These are phyloP conservation scores for Myodes glareolus DNA, from an alignment of 2,113 vertebrate genomes.

Conservation along the genomic window DNA sequence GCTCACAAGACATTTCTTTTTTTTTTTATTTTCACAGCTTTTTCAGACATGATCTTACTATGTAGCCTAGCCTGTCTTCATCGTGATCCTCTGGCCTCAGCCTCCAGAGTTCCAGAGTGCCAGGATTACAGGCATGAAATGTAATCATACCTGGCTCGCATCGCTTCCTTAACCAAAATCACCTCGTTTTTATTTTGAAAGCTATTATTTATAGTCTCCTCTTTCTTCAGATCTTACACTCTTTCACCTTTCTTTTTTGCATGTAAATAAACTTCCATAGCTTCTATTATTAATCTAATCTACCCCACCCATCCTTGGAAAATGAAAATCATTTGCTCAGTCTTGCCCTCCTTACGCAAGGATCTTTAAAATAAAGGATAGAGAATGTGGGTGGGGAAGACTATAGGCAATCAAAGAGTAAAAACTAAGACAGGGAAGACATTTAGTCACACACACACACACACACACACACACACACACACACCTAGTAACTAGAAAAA, in stretches of 20 bases:
- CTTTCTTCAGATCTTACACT: not conserved
- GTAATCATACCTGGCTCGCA: not conserved
- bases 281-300: not conserved
- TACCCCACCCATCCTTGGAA: not conserved
- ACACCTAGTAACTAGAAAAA: not conserved
- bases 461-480: no score
- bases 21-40: not conserved
- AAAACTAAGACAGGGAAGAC: not conserved
- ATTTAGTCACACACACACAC: not conserved
- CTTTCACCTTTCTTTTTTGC: not conserved
- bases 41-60: not conserved
- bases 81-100: not conserved
- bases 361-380: not conserved
- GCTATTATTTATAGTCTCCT: not conserved
- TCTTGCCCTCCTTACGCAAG: slow-evolving; percentile 18
- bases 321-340: slow-evolving; percentile 39
- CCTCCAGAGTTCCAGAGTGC: not conserved
- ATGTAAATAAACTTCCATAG: slow-evolving; percentile 20
- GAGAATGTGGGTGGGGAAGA: not conserved
- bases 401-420: not conserved
- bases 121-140: not conserved
- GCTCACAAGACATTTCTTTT: not conserved
- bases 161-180: not conserved
- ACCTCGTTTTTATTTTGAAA: slow-evolving; percentile 19
- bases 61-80: not conserved